These are phyloP conservation scores for Pseudochirops cupreus DNA, from an alignment of 2,797 vertebrate species.

Conservation along the genomic window DNA sequence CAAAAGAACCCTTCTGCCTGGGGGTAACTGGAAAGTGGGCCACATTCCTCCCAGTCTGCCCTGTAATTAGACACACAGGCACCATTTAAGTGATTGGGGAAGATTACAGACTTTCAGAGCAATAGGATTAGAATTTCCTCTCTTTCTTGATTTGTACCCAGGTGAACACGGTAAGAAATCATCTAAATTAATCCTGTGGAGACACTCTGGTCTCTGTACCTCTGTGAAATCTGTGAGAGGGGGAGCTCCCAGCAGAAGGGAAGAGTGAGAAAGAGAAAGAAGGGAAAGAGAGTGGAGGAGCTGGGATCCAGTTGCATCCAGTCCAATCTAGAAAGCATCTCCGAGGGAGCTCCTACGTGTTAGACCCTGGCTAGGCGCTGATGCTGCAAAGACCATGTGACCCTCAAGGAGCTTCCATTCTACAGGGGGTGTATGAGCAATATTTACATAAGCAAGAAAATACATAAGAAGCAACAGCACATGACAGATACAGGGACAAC, in stretches of 20 bases:
- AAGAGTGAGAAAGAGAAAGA: not conserved
- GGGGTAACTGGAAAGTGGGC: constrained; percentile 60
- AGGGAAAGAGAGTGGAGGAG: not conserved
- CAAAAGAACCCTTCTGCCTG: constrained; percentile 37
- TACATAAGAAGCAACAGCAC: not conserved
- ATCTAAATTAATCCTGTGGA: constrained; percentile 82
- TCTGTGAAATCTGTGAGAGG: constrained; percentile 53
- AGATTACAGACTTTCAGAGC: constrained; percentile 86
- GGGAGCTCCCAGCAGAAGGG: constrained; percentile 1
- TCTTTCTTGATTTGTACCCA: constrained; percentile 80
- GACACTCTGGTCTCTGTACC: constrained; percentile 67
- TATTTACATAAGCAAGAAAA: not conserved
- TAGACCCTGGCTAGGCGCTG: not conserved
- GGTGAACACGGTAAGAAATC: constrained; percentile 80
- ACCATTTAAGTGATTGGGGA: constrained; percentile 83
- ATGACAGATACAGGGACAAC: not conserved
- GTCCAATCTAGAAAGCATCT: not conserved
- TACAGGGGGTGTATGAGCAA: not conserved
- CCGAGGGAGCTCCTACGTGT: not conserved
- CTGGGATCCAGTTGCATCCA: not conserved
- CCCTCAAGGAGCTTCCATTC: not conserved
- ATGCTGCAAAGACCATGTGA: not conserved
- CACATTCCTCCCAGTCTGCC: constrained; percentile 41
- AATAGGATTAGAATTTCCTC: constrained; percentile 82
- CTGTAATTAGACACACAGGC: constrained; percentile 82